Evolutionary conservation across 1,140 invertebrate genomes (phyloP).

Genomic region (Rhopalosiphum padi): DNA sequence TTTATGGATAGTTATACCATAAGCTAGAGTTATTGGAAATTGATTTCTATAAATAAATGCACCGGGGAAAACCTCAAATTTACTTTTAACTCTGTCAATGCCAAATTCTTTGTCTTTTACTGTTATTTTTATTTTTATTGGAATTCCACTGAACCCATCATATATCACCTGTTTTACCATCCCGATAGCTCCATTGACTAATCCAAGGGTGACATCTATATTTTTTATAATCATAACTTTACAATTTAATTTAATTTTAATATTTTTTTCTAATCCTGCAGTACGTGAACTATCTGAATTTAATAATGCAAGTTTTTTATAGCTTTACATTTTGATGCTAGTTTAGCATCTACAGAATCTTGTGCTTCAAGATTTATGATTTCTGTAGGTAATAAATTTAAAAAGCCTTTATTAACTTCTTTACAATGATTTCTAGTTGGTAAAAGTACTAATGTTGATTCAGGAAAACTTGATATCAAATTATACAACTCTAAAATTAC

Average conservation of each 20-base stretch:
- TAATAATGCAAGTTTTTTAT: slow-evolving; percentile 60
- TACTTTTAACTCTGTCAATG: slow-evolving; percentile 60
- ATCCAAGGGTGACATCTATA: slow-evolving; percentile 62
- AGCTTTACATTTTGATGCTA: slow-evolving; percentile 53
- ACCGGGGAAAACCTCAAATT: slow-evolving; percentile 62
- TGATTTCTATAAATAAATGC: slow-evolving; percentile 62
- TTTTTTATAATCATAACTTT: slow-evolving; percentile 63
- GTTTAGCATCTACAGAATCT: slow-evolving; percentile 43
- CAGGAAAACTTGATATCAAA: neutral
- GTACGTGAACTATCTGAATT: slow-evolving; percentile 60
- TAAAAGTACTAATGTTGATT: slow-evolving; percentile 17
- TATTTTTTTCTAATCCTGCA: slow-evolving; percentile 60
- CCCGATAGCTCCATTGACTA: slow-evolving; percentile 62
- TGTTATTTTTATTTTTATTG: slow-evolving; percentile 59
- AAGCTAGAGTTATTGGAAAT: slow-evolving; percentile 63
- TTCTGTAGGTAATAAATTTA: slow-evolving; percentile 42
- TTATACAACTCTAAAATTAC: slow-evolving; percentile 38
- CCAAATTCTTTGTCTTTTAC: slow-evolving; percentile 55
- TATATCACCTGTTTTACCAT: slow-evolving; percentile 59
- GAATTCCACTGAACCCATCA: slow-evolving; percentile 38
- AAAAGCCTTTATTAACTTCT: slow-evolving; percentile 37
- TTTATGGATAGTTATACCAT: slow-evolving; percentile 64
- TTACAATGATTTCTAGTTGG: slow-evolving; percentile 40
- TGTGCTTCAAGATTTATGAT: slow-evolving; percentile 23
- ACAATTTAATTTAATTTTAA: slow-evolving; percentile 61